phyloP scores from a whole-genome alignment of 2,888 invertebrate species.

The Anthophora plumipes region DNA sequence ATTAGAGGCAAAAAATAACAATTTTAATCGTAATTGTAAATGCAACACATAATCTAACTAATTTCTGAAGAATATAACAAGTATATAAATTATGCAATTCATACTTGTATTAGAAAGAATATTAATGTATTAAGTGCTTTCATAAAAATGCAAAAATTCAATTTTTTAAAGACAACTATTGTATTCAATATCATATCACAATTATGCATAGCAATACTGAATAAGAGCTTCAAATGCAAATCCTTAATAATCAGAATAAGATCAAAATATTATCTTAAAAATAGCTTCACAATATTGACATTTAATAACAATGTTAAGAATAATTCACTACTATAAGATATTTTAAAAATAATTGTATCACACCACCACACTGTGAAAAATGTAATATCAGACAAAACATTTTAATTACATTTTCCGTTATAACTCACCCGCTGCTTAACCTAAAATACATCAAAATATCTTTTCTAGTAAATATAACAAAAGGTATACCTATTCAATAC shows the following conservation, averaged over 20 bases:
- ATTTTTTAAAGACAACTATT: constrained; percentile 4
- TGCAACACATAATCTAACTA: constrained; percentile 36
- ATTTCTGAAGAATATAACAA: constrained; percentile 25
- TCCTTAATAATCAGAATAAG: constrained; percentile 1
- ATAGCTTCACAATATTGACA: not conserved
- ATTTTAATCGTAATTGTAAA: constrained; percentile 53
- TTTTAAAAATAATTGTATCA: constrained; percentile 53
- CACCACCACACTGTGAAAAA: constrained; percentile 71
- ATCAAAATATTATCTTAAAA: constrained; percentile 14
- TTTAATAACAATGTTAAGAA: not conserved
- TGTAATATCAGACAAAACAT: constrained; percentile 32
- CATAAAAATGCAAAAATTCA: not conserved
- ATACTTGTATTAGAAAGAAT: constrained; percentile 3
- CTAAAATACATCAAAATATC: constrained; percentile 79
- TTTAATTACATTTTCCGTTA: constrained; percentile 51
- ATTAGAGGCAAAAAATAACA: constrained; percentile 74
- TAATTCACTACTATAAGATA: constrained; percentile 18
- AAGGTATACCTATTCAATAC: constrained; percentile 16
- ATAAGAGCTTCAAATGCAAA: constrained; percentile 4
- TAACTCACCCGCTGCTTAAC: constrained; percentile 81
- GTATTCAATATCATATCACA: constrained; percentile 1
- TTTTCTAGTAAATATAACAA: constrained; percentile 53
- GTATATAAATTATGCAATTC: constrained; percentile 24
- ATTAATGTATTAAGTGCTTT: constrained; percentile 11
- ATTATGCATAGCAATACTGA: not conserved